A percentile compares a stretch with the other conserved stretches of the same genome.
phyloP scores from a whole-genome alignment of 2,888 invertebrate species.

The Amblyteles armatorius region DNA sequence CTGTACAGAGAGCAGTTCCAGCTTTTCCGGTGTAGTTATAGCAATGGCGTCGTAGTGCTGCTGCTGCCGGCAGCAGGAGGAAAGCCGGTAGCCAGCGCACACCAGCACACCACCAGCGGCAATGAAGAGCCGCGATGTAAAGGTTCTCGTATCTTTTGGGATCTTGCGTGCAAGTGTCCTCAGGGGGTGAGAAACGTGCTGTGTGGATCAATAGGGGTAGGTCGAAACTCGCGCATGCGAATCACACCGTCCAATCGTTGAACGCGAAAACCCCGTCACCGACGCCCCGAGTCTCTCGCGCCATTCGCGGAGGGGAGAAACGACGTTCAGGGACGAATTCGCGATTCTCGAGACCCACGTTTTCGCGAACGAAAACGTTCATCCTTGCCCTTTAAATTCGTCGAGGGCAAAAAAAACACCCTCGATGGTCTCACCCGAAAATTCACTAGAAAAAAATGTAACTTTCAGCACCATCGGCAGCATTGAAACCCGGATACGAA shows the following conservation, averaged over 20 bases:
- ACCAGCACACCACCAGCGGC: slow-evolving; percentile 62
- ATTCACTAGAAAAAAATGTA: not conserved
- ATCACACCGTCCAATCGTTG: slow-evolving; percentile 76
- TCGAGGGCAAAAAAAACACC: not conserved
- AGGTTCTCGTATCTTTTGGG: slow-evolving; percentile 78
- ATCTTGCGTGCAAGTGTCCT: slow-evolving; percentile 81
- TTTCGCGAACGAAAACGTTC: slow-evolving; percentile 26
- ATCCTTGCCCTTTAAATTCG: not conserved
- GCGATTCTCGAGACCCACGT: slow-evolving; percentile 58
- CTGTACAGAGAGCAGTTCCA: slow-evolving; percentile 28
- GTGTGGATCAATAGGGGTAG: slow-evolving; percentile 81
- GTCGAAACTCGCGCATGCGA: slow-evolving; percentile 79
- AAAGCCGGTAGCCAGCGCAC: slow-evolving; percentile 63
- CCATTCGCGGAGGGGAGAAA: slow-evolving; percentile 64
- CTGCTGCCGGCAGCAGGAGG: slow-evolving; percentile 52
- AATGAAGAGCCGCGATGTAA: slow-evolving; percentile 71
- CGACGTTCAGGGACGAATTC: slow-evolving; percentile 77
- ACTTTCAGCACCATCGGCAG: not conserved
- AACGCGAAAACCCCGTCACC: slow-evolving; percentile 72
- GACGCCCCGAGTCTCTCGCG: slow-evolving; percentile 75
- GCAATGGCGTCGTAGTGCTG: slow-evolving; percentile 69
- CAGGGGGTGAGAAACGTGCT: slow-evolving; percentile 70
- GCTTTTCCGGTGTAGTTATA: slow-evolving; percentile 43
- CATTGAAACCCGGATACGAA: not conserved
- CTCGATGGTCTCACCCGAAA: not conserved